phyloP scores from a whole-genome alignment of 2,888 invertebrate genomes.

The Dynastes hyllus region DNA sequence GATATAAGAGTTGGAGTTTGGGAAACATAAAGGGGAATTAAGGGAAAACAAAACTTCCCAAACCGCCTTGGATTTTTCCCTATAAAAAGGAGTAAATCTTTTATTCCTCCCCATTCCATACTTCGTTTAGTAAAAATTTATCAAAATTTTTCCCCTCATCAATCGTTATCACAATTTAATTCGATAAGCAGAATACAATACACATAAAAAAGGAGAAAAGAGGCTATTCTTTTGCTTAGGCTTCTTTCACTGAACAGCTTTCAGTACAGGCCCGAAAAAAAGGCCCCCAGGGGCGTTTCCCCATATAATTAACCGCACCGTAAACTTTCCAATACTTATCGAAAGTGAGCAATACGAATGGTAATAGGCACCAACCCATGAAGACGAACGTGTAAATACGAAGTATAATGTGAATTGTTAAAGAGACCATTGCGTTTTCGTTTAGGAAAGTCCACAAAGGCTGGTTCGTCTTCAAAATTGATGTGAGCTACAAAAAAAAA shows the following conservation, averaged over 20 bases:
- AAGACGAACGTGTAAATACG: conserved; percentile 85
- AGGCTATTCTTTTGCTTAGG: conserved; percentile 34
- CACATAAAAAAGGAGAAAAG: neutral
- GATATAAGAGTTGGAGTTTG: no score
- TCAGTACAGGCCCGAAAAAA: conserved; percentile 71
- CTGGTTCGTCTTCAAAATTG: conserved; percentile 73
- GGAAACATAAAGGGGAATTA: no score
- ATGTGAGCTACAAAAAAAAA: conserved; percentile 71
- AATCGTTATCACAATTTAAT: conserved; percentile 30
- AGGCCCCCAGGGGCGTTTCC: no score
- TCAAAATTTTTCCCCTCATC: neutral
- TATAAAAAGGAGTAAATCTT: no score
- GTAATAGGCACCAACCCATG: conserved; percentile 88
- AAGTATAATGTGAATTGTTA: conserved; percentile 75
- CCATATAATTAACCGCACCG: conserved; percentile 79
- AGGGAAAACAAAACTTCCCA: no score
- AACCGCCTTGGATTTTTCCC: no score
- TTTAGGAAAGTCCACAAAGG: conserved; percentile 72
- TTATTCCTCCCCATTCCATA: no score
- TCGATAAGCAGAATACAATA: neutral
- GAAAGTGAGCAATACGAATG: conserved; percentile 83
- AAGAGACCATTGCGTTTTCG: conserved; percentile 62
- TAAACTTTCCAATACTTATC: conserved; percentile 81
- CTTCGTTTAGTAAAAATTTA: no score
- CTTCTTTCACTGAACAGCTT: conserved; percentile 42